Percentiles rank a stretch among this genome's conserved stretches.
phyloP scores from a whole-genome alignment of 2,888 invertebrate species.

The Adelphocoris suturalis region DNA sequence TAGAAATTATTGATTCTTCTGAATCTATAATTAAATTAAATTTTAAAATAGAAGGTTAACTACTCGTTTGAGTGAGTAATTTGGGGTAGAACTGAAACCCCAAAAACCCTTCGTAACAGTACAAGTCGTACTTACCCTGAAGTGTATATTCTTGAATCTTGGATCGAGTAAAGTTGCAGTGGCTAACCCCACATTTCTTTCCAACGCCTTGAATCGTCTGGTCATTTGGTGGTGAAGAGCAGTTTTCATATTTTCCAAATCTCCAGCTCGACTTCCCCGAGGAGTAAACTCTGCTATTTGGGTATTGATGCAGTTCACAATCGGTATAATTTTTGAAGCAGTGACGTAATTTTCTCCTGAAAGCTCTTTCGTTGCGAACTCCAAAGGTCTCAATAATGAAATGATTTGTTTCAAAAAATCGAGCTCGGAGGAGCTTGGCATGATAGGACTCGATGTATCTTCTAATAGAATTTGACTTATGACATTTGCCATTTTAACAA shows the following conservation, averaged over 20 bases:
- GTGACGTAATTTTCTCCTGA: constrained; percentile 72
- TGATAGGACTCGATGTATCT: not conserved
- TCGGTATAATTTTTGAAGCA: constrained; percentile 71
- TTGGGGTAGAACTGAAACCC: too few relatives aligned
- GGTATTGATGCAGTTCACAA: constrained; percentile 59
- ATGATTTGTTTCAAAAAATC: constrained; percentile 9
- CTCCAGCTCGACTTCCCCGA: not conserved
- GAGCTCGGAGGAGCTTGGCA: constrained; percentile 45
- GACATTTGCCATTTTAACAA: constrained; percentile 1
- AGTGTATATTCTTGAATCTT: not conserved
- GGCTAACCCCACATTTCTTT: not conserved
- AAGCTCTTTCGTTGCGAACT: constrained; percentile 68
- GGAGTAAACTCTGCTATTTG: not conserved
- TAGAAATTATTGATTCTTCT: too few relatives aligned
- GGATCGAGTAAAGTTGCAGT: not conserved
- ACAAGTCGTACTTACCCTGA: too few relatives aligned
- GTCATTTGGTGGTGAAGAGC: not conserved
- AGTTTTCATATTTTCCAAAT: not conserved
- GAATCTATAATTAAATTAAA: too few relatives aligned
- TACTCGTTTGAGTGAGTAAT: too few relatives aligned
- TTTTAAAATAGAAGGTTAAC: too few relatives aligned
- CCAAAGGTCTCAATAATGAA: constrained; percentile 67
- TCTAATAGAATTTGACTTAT: constrained; percentile 13
- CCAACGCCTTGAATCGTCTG: not conserved
- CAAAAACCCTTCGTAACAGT: too few relatives aligned